Base-by-base conservation (phyloP, 2,797 vertebrate genomes). In the Hemitrygon akajei region DNA sequence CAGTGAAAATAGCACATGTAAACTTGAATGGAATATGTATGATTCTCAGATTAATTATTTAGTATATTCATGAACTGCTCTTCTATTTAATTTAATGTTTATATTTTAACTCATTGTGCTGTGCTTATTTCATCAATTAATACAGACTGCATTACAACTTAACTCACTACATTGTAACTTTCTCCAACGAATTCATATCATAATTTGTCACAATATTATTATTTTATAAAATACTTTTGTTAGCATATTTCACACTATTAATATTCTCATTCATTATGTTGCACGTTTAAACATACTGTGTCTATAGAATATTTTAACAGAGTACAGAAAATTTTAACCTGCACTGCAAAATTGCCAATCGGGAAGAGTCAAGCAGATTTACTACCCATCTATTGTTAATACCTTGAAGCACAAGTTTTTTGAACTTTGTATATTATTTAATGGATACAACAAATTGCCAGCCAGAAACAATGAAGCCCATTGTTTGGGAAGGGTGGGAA, bases 21-120 rank as follows among this genome's bases (percentile, higher is more conserved):
- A 3, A 16, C 63, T 63, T 63, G 30, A n/a, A 63, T 63, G 30
- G 58, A 87, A n/a, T 30, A 87, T 87, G 58, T 7, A 6, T n/a
- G 56, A 86, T 63, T 14, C 84, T n/a, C 66, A 58, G 84, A 3
- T 87, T 87, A 87, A 87, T 87, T 87, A 87, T 34, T 87, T 63
- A n/a, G 9, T 30, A 58, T 84, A 84, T 11, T 87, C 60, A 87
- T 63, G 58, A 16, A 63, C 7, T n/a, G 12, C 12, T 7, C 30
- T 30, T 27, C 34, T n/a, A 87, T 58, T 34, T 63, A 87, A 60
- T 63, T 81, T 84, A 58, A 81, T 87, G 30, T 20, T n/a, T 63
- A 30, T 34, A 87, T 30, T 60, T 12, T 27, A 84, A 84, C 37
- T 87, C 11, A 87, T 34, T 60, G 60, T 30, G 63, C 16, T 87